A percentile compares a stretch with the other conserved stretches of the same genome.
phyloP scores from a whole-genome alignment of 2,888 invertebrate genomes.

The Meiosimyza decipiens region DNA sequence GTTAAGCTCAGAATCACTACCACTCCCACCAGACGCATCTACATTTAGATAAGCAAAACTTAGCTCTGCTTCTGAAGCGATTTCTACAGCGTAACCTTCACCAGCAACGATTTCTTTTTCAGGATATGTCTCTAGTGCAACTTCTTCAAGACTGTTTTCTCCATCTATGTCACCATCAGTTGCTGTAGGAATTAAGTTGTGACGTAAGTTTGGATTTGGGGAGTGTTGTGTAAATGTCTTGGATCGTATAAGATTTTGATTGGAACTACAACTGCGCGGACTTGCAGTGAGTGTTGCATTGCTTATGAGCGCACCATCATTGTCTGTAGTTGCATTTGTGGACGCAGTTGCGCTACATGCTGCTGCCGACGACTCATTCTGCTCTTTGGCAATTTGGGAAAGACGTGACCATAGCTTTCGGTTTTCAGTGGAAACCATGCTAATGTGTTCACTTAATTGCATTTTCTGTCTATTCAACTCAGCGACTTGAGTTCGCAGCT shows the following conservation, averaged over 20 bases:
- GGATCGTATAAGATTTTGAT: constrained; percentile 68
- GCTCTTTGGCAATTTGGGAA: constrained; percentile 73
- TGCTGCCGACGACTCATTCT: constrained; percentile 47
- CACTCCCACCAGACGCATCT: constrained; percentile 43
- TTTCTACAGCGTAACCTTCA: constrained; percentile 41
- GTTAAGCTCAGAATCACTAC: constrained; percentile 72
- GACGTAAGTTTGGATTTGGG: constrained; percentile 70
- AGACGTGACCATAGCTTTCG: constrained; percentile 82
- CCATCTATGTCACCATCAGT: constrained; percentile 72
- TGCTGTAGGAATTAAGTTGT: constrained; percentile 66
- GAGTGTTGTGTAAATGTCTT: constrained; percentile 79
- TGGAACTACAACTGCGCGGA: constrained; percentile 43
- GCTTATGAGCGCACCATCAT: constrained; percentile 33
- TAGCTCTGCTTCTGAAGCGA: constrained; percentile 49
- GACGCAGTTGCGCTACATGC: background rate
- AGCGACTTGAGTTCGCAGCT: constrained; percentile 73
- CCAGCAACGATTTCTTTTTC: constrained; percentile 42
- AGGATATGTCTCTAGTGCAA: constrained; percentile 68
- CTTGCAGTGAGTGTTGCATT: constrained; percentile 39
- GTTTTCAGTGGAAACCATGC: constrained; percentile 85
- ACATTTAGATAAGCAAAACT: constrained; percentile 61
- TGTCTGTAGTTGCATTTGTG: constrained; percentile 33
- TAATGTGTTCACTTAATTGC: constrained; percentile 80
- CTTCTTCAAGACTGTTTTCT: constrained; percentile 80
- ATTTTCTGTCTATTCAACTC: constrained; percentile 80